Percentiles rank a stretch among this genome's conserved stretches.
Evolutionary conservation across 2,888 invertebrate genomes (phyloP).

Genomic region (Apodemia mormo): DNA sequence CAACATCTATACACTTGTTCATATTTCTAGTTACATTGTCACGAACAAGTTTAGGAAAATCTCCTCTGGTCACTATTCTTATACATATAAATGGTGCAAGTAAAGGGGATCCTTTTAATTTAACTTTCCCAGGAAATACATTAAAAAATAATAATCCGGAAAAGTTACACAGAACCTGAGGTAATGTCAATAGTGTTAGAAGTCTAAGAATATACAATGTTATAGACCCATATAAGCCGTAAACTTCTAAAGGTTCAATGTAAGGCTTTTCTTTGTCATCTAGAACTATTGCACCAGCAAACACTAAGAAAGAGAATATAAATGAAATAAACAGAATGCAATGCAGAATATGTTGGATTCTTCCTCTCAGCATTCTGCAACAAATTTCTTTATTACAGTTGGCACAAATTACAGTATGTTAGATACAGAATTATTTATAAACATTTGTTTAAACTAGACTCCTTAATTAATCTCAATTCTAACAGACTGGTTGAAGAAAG

Average conservation of each 20-base stretch:
- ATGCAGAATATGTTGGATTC: slow-evolving; percentile 90
- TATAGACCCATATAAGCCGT: slow-evolving; percentile 88
- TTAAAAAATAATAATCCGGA: slow-evolving; percentile 94
- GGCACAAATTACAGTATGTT: no score
- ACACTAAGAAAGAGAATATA: slow-evolving; percentile 88
- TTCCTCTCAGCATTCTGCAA: slow-evolving; percentile 83
- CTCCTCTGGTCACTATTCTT: slow-evolving; percentile 95
- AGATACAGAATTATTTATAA: no score
- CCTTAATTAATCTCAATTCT: neutral
- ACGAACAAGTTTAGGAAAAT: slow-evolving; percentile 94
- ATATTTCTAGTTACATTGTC: slow-evolving; percentile 93
- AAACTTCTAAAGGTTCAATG: slow-evolving; percentile 91
- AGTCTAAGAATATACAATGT: slow-evolving; percentile 89
- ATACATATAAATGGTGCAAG: slow-evolving; percentile 97
- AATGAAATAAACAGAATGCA: slow-evolving; percentile 88
- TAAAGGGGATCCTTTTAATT: slow-evolving; percentile 93
- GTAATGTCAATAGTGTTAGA: slow-evolving; percentile 92
- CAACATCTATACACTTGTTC: slow-evolving; percentile 92
- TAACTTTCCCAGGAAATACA: slow-evolving; percentile 96
- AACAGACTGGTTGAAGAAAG: neutral
- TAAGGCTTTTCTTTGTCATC: slow-evolving; percentile 79
- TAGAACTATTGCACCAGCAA: slow-evolving; percentile 83
- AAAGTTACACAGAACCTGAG: slow-evolving; percentile 94
- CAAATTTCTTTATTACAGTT: slow-evolving; percentile 34
- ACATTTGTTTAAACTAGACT: neutral